A percentile compares a stretch with the other conserved stretches of the same genome.
phyloP scores from a whole-genome alignment of 2,113 vertebrate species.

The Talpa occidentalis region DNA sequence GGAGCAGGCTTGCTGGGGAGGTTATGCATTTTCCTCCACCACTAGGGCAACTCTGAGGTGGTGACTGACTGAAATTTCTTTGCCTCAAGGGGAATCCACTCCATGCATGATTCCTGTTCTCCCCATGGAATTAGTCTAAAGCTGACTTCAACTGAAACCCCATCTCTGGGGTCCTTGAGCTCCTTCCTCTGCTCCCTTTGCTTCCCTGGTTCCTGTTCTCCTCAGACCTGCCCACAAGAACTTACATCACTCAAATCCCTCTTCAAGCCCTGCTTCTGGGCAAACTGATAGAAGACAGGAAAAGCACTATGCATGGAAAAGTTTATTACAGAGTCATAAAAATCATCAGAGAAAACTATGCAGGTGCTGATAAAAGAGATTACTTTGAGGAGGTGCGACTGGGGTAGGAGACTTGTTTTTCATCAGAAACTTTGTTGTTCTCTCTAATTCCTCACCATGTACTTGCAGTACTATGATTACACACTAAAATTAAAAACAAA shows the following conservation, averaged over 20 bases:
- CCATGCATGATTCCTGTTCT: not conserved
- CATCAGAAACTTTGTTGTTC: not conserved
- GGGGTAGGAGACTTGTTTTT: not conserved
- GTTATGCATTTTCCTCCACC: not conserved
- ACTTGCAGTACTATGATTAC: not conserved
- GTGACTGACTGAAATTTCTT: not conserved
- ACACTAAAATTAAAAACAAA: slow-evolving; percentile 8
- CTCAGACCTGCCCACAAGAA: not conserved
- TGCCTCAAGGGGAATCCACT: not conserved
- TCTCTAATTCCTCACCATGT: not conserved
- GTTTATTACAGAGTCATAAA: not conserved
- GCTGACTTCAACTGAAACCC: not conserved
- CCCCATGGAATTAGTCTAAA: too few species aligned
- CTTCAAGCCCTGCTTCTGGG: not conserved
- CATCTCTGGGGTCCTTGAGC: not conserved
- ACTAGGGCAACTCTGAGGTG: not conserved
- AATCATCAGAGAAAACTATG: not conserved
- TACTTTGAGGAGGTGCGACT: not conserved
- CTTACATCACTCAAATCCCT: not conserved
- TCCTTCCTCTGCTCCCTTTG: fast-evolving
- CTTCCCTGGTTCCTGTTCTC: not conserved
- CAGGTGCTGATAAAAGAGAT: not conserved
- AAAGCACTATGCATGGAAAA: not conserved
- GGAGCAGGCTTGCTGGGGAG: not conserved
- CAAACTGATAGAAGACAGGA: not conserved